phyloP scores from a whole-genome alignment of 2,888 invertebrate species.

The Nephrotoma flavescens region DNA sequence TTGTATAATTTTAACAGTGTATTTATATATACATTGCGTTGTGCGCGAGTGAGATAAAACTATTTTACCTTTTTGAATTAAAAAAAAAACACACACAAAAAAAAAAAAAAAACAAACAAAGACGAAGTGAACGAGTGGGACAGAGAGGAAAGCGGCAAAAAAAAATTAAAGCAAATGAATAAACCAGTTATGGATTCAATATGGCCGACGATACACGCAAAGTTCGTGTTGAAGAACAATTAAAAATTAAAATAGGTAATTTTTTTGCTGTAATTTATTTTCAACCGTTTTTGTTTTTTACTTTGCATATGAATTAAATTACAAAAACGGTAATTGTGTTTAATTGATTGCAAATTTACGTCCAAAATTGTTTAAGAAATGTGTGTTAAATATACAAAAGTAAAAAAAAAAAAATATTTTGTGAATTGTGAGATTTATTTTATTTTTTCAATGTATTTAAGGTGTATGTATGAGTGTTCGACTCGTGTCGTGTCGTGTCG shows the following conservation, averaged over 20 bases:
- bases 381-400: not conserved
- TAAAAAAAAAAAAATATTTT: not conserved
- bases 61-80: not conserved
- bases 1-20: not conserved
- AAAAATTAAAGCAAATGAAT: not conserved
- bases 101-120: not conserved
- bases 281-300: conserved; percentile 1
- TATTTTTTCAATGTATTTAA: not conserved
- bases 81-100: not conserved
- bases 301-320: conserved; percentile 6
- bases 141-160: not conserved
- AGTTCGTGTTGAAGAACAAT: conserved; percentile 84
- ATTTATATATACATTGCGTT: not conserved
- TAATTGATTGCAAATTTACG: not conserved
- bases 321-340: not conserved
- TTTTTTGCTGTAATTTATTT: not conserved
- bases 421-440: not conserved
- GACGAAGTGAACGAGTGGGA: not conserved
- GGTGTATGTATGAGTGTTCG: not conserved
- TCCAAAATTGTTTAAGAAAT: not conserved
- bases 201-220: conserved; percentile 83
- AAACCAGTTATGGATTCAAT: conserved; percentile 65
- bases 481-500: not conserved
- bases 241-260: conserved; percentile 87
- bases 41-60: not conserved